Evolutionary conservation across 2,113 vertebrate species (phyloP).

Genomic region (Mola mola): DNA sequence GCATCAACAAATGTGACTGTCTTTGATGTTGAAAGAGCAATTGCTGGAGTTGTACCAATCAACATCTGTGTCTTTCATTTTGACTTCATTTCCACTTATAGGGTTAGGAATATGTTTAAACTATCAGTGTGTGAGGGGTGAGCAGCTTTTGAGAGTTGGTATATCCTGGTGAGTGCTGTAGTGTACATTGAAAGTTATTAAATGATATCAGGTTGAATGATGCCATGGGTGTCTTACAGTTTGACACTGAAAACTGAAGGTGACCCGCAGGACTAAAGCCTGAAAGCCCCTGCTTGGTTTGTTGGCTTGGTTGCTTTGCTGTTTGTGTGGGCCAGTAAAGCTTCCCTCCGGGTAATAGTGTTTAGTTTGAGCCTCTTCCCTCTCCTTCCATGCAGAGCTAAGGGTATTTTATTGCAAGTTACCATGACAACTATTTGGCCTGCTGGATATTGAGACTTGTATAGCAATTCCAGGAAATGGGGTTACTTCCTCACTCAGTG

Average conservation of each 20-base stretch:
- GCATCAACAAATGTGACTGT: constrained; percentile 1
- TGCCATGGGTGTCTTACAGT: constrained; percentile 7
- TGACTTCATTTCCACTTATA: too few relatives aligned
- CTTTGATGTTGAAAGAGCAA: constrained; percentile 2
- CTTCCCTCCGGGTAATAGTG: constrained; percentile 61
- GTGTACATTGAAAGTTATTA: too few relatives aligned
- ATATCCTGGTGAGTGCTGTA: too few relatives aligned
- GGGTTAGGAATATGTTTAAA: neutral
- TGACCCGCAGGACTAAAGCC: constrained; percentile 29
- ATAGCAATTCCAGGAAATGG: constrained; percentile 82
- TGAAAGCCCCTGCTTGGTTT: constrained; percentile 30
- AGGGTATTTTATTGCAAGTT: constrained; percentile 76
- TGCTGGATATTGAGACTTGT: constrained; percentile 65
- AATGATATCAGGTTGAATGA: too few relatives aligned
- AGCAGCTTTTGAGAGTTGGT: too few relatives aligned
- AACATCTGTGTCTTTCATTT: neutral
- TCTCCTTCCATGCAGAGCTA: constrained; percentile 69
- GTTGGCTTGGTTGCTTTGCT: constrained; percentile 23
- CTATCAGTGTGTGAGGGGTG: too few relatives aligned
- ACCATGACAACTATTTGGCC: constrained; percentile 66
- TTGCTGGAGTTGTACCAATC: neutral
- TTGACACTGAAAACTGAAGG: constrained; percentile 37
- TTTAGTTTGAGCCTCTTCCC: constrained; percentile 73
- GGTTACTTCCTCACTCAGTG: constrained; percentile 82
- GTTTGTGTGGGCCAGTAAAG: constrained; percentile 69